Evolutionary conservation across 2,113 vertebrate genomes (phyloP).

Genomic region (Hassar affinis): DNA sequence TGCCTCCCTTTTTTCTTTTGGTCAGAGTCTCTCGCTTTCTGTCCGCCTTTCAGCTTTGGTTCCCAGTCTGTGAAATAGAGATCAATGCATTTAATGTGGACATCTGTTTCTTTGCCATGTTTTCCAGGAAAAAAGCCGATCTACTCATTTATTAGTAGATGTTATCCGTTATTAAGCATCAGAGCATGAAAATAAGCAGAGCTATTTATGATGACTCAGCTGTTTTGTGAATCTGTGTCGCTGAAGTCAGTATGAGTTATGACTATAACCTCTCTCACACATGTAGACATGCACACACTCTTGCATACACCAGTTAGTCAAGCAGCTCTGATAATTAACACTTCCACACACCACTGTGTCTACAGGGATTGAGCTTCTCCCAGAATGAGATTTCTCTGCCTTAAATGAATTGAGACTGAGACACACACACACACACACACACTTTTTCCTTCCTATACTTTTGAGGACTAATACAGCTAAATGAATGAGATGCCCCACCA

Average conservation of each 20-base stretch:
- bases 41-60: slow-evolving; percentile 18
- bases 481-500: no score
- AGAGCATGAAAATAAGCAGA: background rate
- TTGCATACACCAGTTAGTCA: slow-evolving; percentile 14
- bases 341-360: slow-evolving; percentile 6
- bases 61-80: slow-evolving; percentile 3
- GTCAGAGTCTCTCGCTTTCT: slow-evolving; percentile 36
- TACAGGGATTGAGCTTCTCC: slow-evolving; percentile 40
- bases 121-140: background rate
- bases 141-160: no score
- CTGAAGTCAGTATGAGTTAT: background rate
- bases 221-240: background rate
- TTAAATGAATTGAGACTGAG: slow-evolving; percentile 39
- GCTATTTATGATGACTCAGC: background rate
- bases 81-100: background rate
- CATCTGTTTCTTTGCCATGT: background rate
- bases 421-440: background rate
- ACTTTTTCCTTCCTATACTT: background rate
- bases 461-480: background rate
- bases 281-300: background rate
- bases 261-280: background rate
- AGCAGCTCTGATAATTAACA: slow-evolving; percentile 49
- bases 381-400: slow-evolving; percentile 32
- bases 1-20: background rate
- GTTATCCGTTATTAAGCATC: no score